Evolutionary conservation across 2,888 invertebrate genomes (phyloP).

Genomic region (Ornithoptera alexandrae): DNA sequence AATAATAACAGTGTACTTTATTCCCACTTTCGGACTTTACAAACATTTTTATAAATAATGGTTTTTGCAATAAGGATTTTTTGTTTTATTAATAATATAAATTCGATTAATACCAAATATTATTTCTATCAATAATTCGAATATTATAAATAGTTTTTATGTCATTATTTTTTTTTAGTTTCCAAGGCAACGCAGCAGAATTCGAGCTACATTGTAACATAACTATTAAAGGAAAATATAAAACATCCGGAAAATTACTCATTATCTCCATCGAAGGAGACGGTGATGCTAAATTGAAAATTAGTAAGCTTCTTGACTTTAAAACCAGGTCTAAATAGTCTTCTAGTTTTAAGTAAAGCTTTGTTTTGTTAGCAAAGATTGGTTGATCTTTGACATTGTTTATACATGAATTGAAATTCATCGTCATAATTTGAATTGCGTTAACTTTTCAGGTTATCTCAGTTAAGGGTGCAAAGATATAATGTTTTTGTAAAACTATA

Average conservation of each 20-base stretch:
- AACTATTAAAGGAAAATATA: conserved; percentile 56
- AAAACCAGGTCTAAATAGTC: background rate
- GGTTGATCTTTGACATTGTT: background rate
- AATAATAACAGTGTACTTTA: no score
- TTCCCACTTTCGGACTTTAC: no score
- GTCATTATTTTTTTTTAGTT: conserved; percentile 39
- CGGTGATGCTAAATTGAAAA: conserved; percentile 59
- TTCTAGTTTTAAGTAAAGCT: no score
- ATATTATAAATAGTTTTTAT: background rate
- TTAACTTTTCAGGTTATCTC: no score
- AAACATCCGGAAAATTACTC: conserved; percentile 53
- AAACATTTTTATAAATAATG: no score
- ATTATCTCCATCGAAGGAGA: conserved; percentile 60
- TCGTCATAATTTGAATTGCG: no score
- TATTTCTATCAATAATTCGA: no score
- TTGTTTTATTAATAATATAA: no score
- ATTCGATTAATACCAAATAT: no score
- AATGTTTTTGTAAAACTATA: no score
- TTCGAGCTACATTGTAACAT: conserved; percentile 51
- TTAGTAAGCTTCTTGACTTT: conserved; percentile 41
- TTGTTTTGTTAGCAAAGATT: background rate
- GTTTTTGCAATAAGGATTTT: no score
- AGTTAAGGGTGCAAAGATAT: no score
- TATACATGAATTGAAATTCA: background rate
- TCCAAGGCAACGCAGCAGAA: conserved; percentile 41